Conservation (phyloP, 1,140 invertebrate genomes). For the Holotrichia oblita region DNA sequence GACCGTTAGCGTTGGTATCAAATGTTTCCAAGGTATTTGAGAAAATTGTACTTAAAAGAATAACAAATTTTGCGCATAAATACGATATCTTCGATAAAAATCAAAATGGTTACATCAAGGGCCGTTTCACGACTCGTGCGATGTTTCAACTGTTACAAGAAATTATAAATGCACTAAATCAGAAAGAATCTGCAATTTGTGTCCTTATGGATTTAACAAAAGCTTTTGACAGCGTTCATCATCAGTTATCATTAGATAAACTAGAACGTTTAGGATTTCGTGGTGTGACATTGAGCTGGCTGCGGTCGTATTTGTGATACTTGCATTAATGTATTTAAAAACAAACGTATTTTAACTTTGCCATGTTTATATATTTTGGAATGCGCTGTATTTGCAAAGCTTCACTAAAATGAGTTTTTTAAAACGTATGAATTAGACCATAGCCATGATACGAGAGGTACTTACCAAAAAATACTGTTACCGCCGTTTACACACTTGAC, state of each 20-base stretch:
- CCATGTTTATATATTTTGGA: too few relatives aligned
- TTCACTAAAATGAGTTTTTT: too few relatives aligned
- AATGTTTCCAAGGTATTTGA: slow-evolving; percentile 55
- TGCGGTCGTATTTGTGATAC: too few relatives aligned
- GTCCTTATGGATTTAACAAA: neutral
- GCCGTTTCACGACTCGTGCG: slow-evolving; percentile 49
- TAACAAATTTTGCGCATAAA: slow-evolving; percentile 44
- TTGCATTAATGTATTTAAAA: too few relatives aligned
- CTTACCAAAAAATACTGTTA: too few relatives aligned
- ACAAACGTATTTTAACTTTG: too few relatives aligned
- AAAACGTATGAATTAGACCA: too few relatives aligned
- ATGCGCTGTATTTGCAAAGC: too few relatives aligned
- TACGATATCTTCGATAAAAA: slow-evolving; percentile 47
- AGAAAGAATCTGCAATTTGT: slow-evolving; percentile 2
- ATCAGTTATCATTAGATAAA: neutral
- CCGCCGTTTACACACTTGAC: too few relatives aligned
- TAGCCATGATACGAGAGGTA: too few relatives aligned
- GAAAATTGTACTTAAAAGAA: slow-evolving; percentile 50
- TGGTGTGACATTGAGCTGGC: too few relatives aligned
- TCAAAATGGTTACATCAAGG: slow-evolving; percentile 52
- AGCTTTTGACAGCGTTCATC: neutral
- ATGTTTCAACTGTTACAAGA: slow-evolving; percentile 32
- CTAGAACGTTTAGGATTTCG: too few relatives aligned
- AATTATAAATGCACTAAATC: slow-evolving; percentile 24
- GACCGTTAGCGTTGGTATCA: slow-evolving; percentile 52